Base-by-base conservation (phyloP, 2,797 vertebrate genomes). In the Crenuchus spilurus region DNA sequence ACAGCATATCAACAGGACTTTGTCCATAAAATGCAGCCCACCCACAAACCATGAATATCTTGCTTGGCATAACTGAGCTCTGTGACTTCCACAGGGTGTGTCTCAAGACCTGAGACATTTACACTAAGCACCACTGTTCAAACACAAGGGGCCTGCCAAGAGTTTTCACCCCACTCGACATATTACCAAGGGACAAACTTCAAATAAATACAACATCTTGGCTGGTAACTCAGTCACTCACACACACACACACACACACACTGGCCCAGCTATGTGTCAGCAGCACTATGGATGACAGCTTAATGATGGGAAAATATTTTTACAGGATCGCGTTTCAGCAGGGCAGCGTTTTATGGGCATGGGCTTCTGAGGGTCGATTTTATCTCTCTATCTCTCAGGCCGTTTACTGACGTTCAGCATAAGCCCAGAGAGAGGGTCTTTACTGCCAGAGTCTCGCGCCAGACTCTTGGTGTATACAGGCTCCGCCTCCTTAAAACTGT, bases 291-390 rank as follows among this genome's bases (percentile, higher is more conserved):
- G 84, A 89, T 92, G 92, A 93, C 93, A 93, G 90, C 89, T 93
- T 93, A 93, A 93, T 92, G 91, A 92, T 88, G 88, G 91, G 89
- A 92, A 93, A 93, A 94, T 93, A 92, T 94, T 93, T 94, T 91
- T 92, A 91, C 85, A 91, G 87, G 92, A 91, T 93, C 86, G 57
- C 75, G 75, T 93, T 92, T 92, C 92, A 41, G 79, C 79, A 18
- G 85, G 87, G 89, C 86, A 86, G 84, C 9, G 4, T 80, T 89
- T 91, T 90, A 92, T 83, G 85, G 89, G 86, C 86, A 82, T 86
- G 84, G 85, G 78, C 88, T 85, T 86, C 26, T 24, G 42, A 78
- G 86, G 65, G 75, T 83, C 82, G 87, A 89, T 90, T 88, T 90
- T 91, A 89, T 91, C 86, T 88, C 74, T 66, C 71, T 8, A 75